A percentile compares a stretch with the other conserved stretches of the same genome.
phyloP scores from a whole-genome alignment of 2,797 vertebrate genomes.

The Emys orbicularis region DNA sequence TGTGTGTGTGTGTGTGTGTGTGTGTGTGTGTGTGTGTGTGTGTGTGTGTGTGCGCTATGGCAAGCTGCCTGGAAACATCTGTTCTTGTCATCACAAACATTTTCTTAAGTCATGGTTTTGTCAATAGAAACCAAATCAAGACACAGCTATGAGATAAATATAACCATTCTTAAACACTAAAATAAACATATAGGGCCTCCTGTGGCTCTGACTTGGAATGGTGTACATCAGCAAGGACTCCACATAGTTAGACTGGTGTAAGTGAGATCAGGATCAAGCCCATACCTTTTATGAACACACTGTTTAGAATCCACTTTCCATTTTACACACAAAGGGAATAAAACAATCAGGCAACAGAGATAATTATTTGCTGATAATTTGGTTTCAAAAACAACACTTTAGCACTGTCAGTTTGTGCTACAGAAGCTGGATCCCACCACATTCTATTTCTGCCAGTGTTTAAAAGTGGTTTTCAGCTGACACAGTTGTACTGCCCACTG shows the following conservation, averaged over 20 bases:
- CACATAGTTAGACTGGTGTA: not conserved
- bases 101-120: slow-evolving; percentile 68
- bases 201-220: slow-evolving; percentile 39
- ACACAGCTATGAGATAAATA: slow-evolving; percentile 70
- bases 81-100: slow-evolving; percentile 59
- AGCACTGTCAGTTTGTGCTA: not conserved
- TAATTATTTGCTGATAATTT: slow-evolving; percentile 2
- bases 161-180: slow-evolving; percentile 62
- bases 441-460: rapidly evolving
- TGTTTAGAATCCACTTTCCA: not conserved
- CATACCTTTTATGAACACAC: not conserved
- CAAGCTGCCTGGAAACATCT: slow-evolving; percentile 71
- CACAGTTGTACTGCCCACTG: not conserved
- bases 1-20: too few species aligned
- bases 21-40: too few species aligned
- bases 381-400: not conserved
- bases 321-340: not conserved
- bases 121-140: slow-evolving; percentile 66
- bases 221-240: slow-evolving; percentile 35
- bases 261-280: slow-evolving; percentile 36
- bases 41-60: too few species aligned
- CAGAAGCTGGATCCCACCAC: not conserved
- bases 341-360: slow-evolving; percentile 23
- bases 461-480: slow-evolving; percentile 38
- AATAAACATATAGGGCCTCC: slow-evolving; percentile 69